Conservation (phyloP, 2,888 invertebrate species). For the Nomada ruficornis region DNA sequence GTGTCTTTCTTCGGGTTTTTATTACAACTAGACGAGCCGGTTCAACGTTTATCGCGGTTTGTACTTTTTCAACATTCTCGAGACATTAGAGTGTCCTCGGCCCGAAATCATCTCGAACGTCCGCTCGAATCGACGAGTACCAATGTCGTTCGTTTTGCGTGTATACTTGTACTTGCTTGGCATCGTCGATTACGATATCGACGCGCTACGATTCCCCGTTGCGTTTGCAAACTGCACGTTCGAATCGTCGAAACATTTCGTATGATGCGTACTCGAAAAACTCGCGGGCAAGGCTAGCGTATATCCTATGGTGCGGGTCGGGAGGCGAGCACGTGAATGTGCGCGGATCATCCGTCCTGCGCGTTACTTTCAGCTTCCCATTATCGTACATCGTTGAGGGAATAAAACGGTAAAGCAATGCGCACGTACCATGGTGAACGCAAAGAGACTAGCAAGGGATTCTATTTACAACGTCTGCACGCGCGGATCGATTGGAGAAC, state of each 20-base stretch:
- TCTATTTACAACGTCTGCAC: not conserved
- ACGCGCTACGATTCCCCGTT: not conserved
- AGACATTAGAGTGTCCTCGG: conserved; percentile 38
- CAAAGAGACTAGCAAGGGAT: not conserved
- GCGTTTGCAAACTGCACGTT: not conserved
- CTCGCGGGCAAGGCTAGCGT: not conserved
- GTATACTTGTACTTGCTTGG: not conserved
- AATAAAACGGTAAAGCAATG: not conserved
- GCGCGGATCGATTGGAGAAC: not conserved
- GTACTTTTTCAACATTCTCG: conserved; percentile 59
- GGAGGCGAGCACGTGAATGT: conserved; percentile 8
- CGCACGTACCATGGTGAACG: not conserved
- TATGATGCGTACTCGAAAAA: conserved; percentile 6
- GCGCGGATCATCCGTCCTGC: not conserved
- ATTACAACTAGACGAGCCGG: conserved; percentile 49
- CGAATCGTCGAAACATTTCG: not conserved
- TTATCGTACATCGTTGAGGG: conserved; percentile 7
- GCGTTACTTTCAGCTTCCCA: conserved; percentile 6
- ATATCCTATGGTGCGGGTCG: not conserved
- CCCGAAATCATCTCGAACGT: conserved; percentile 25
- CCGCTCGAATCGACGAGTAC: conserved; percentile 24
- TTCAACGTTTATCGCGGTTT: conserved; percentile 59
- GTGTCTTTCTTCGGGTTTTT: conserved; percentile 21
- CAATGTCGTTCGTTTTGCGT: not conserved
- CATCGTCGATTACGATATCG: not conserved